Percentiles rank a stretch among this genome's conserved stretches.
Conservation (phyloP, 2,888 invertebrate species). For the Euzophera pinguis region DNA sequence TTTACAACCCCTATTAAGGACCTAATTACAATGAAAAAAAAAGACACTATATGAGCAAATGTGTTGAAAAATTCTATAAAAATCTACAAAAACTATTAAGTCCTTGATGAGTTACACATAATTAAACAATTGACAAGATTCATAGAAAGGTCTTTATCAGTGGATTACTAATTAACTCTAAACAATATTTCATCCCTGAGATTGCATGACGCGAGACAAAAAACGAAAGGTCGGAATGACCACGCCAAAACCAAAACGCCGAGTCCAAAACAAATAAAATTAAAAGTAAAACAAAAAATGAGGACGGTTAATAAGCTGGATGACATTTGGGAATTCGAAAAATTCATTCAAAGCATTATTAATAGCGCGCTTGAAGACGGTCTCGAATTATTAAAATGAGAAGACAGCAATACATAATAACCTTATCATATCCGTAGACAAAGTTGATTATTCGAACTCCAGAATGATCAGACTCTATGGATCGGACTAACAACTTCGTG, state of each 20-base stretch:
- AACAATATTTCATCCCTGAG: constrained; percentile 74
- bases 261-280: constrained; percentile 69
- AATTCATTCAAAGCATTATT: constrained; percentile 74
- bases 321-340: constrained; percentile 79
- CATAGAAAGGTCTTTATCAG: constrained; percentile 61
- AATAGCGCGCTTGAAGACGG: constrained; percentile 68
- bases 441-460: constrained; percentile 37
- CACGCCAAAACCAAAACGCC: constrained; percentile 77
- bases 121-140: constrained; percentile 35
- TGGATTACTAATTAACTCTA: constrained; percentile 72
- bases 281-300: constrained; percentile 73
- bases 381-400: constrained; percentile 64
- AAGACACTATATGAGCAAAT: too few relatives aligned
- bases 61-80: too few relatives aligned
- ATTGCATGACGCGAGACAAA: constrained; percentile 72
- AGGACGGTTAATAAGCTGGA: constrained; percentile 78
- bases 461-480: constrained; percentile 29
- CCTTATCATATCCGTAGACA: constrained; percentile 40
- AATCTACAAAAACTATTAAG: too few relatives aligned
- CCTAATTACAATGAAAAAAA: too few relatives aligned
- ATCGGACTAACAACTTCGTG: background rate
- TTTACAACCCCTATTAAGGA: too few relatives aligned
- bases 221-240: constrained; percentile 72
- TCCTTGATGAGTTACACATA: too few relatives aligned
- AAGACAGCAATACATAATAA: constrained; percentile 52